These are phyloP conservation scores for Scaptomyza hsui DNA, from an alignment of 1,140 invertebrate genomes.

Conservation along the genomic window DNA sequence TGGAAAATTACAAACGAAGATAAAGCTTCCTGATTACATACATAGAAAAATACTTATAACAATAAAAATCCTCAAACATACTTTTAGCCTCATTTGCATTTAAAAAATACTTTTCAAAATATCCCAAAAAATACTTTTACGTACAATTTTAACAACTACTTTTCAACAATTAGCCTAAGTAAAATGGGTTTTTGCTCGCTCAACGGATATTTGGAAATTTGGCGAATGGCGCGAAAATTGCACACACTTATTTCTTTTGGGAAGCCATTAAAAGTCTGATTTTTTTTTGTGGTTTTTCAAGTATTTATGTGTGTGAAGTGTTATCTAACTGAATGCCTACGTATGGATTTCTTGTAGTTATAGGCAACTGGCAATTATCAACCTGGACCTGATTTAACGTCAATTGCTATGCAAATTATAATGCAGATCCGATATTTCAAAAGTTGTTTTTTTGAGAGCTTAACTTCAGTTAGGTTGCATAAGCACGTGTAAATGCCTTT, in stretches of 20 bases:
- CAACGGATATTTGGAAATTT: neutral
- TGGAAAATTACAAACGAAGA: too few relatives aligned
- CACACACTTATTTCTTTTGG: neutral
- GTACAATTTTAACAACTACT: too few relatives aligned
- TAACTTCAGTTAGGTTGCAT: neutral
- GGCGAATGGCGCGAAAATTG: neutral
- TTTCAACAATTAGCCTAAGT: too few relatives aligned
- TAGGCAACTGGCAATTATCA: neutral
- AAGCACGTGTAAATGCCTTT: too few relatives aligned
- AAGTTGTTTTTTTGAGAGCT: neutral
- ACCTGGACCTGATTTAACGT: neutral
- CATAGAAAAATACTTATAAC: too few relatives aligned
- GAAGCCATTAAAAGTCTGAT: neutral
- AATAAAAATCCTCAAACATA: too few relatives aligned
- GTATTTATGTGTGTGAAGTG: neutral
- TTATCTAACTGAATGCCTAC: neutral
- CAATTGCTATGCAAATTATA: slow-evolving; percentile 1
- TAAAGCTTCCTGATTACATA: too few relatives aligned
- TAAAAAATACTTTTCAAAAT: too few relatives aligned
- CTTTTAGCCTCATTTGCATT: too few relatives aligned
- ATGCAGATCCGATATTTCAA: neutral
- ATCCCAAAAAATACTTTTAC: too few relatives aligned
- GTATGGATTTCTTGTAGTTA: neutral
- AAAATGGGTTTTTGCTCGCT: neutral
- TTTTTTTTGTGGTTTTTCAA: neutral